Conservation (phyloP, 2,113 vertebrate species). For the Egretta garzetta region DNA sequence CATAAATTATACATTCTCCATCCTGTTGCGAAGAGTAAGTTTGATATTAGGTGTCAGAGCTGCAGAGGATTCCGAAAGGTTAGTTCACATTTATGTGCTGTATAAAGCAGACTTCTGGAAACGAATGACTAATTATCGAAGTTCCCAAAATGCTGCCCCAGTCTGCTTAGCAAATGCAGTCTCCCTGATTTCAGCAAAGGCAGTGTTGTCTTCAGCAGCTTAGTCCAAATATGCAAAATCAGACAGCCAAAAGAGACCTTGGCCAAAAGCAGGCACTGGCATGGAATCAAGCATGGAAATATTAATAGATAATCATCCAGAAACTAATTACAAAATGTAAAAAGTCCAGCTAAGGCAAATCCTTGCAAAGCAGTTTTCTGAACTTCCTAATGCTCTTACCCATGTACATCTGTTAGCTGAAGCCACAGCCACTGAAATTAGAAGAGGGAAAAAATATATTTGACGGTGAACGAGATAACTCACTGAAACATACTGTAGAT, state of each 20-base stretch:
- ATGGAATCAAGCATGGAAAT: constrained; percentile 13
- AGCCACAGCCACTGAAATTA: not conserved
- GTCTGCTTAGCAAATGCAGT: not conserved
- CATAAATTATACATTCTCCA: constrained; percentile 38
- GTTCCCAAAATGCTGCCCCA: not conserved
- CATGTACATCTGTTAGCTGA: not conserved
- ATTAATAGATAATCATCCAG: constrained; percentile 46
- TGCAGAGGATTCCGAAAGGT: constrained; percentile 53
- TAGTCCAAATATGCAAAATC: not conserved
- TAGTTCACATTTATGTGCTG: not conserved
- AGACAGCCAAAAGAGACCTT: not conserved
- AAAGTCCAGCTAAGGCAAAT: not conserved
- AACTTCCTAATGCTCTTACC: not conserved
- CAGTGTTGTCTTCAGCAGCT: not conserved
- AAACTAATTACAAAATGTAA: constrained; percentile 33
- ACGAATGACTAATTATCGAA: not conserved
- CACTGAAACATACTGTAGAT: not conserved
- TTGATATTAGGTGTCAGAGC: constrained; percentile 45
- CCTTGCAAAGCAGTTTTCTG: not conserved
- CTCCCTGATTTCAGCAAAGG: not conserved
- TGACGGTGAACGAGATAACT: not conserved
- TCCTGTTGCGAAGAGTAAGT: not conserved
- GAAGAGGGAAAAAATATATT: not conserved
- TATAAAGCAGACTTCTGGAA: constrained; percentile 20
- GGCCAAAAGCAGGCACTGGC: not conserved